Conservation (phyloP, 92 coral and sea anemone species). For the Isaurus tuberculatus region DNA sequence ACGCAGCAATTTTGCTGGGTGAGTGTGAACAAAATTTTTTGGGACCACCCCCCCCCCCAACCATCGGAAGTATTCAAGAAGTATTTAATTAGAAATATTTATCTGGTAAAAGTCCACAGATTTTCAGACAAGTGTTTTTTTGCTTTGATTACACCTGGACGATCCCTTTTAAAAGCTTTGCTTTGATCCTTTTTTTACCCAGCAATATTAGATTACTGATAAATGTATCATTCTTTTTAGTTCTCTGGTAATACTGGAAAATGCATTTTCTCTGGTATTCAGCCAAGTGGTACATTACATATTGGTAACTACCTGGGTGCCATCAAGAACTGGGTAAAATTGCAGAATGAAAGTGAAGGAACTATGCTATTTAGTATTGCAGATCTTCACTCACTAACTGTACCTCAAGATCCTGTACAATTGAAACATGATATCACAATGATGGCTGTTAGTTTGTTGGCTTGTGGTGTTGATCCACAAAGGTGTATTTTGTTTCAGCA, state of each 20-base stretch:
- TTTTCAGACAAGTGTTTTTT: too few relatives aligned
- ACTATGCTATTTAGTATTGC: conserved; percentile 74
- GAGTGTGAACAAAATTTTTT: too few relatives aligned
- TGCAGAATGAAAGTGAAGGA: conserved; percentile 63
- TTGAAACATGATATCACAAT: conserved; percentile 61
- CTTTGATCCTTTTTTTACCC: too few relatives aligned
- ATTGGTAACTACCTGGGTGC: conserved; percentile 93
- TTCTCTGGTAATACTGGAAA: neutral
- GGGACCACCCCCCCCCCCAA: too few relatives aligned
- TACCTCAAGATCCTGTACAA: conserved; percentile 67
- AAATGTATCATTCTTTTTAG: conserved; percentile 26
- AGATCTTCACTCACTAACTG: conserved; percentile 81
- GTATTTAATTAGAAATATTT: too few relatives aligned
- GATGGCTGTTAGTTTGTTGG: conserved; percentile 74
- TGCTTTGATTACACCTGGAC: too few relatives aligned
- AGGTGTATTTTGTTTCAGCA: conserved; percentile 82
- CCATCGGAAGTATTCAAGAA: too few relatives aligned
- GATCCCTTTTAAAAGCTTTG: too few relatives aligned
- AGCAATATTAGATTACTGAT: too few relatives aligned
- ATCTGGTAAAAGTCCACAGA: too few relatives aligned
- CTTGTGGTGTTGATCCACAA: conserved; percentile 85
- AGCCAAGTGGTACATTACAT: conserved; percentile 88
- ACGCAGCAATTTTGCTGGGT: too few relatives aligned
- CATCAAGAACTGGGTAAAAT: conserved; percentile 72
- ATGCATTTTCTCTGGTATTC: conserved; percentile 82